Base-by-base conservation (phyloP, 2,888 invertebrate genomes). In the Phyto melanocephala region DNA sequence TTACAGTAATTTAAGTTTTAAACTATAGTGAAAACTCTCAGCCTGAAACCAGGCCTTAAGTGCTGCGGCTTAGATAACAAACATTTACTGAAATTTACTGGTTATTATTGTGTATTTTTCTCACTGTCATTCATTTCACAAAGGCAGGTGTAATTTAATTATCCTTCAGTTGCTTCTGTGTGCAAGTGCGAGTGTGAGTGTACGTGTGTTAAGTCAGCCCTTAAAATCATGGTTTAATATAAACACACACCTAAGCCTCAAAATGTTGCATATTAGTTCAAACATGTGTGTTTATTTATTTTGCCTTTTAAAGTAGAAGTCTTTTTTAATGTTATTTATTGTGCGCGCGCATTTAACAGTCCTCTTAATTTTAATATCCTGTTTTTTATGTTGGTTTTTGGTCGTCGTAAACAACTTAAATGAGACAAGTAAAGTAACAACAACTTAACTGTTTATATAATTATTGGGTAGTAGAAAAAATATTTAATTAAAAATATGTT, bases 91-190 rank as follows among this genome's bases (percentile, higher is more conserved):
- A 28, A 45, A 52, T 60, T 79, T 33, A 72, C 72, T 67, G 72
- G 72, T 79, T 72, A 15, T 22, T 50, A 22, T 47, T 1, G 42
- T 42, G 42, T 11, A 11, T 47, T 70, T 56, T 47, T 62, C 37
- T 74, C 33, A 50, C 13, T 74, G 77, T 70, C 68, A 62, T 70
- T 77, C 22, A 28, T 37, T 58, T 47, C 0, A 56, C 28, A 35
- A 56, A 37, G 65, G 82, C 82, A 82, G 82, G 82, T 82, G 82
- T 79, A 82, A 82, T 82, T 79, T 82, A 82, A 82, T 79, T 79
- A 79, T 82, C 42, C 45, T 76, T 60, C 22, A 58, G 35, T 17
- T 50, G 28, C 42, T 50, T 22, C 10, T 15, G 22, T 45, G 3
- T 45, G 6, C 28, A 28, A 28, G 28, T 28, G 28, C 6, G 3